Base-by-base conservation (phyloP, 2,113 vertebrate genomes). In the Alethe diademata region DNA sequence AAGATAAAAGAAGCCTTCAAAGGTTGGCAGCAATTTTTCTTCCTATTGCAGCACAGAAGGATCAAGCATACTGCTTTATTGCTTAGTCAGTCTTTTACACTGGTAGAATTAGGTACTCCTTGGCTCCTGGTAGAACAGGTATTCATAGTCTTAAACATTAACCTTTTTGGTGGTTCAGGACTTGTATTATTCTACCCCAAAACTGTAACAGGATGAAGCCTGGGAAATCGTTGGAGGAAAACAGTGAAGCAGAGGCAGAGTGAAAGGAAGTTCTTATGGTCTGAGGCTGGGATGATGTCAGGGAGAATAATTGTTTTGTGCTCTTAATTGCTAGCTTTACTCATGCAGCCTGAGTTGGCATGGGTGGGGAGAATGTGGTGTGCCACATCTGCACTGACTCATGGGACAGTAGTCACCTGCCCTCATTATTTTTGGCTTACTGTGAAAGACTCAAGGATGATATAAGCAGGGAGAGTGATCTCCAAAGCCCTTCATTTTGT, bases 231-330 rank as follows among this genome's bases (percentile, higher is more conserved):
- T 40, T 72, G 56, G 48, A 86, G 83, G 91, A 88, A 40, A 93
- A 67, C 35, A 57, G 58, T 2, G 4, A 81, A 43, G 61, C 81
- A 72, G 42, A 91, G 83, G 88, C 69, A 92, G 54, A 45, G 58
- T 29, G 2, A 95, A 78, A 92, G 92, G 89, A 95, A 96, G 76
- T 66, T 92, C 62, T 92, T 74, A 71, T 7, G 11, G 43, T 79
- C 75, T 78, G 90, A 90, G 66, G 28, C 70, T 82, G 40, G 18
- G 33, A 47, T 96, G 94, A 92, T 47, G 28, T 90, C 93, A 97
- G 88, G 90, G 95, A 91, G 66, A 88, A 42, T 91, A 84, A 92
- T 92, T 93, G 76, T 92, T 94, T 90, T 86, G n/a, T 90, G 14
- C 66, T 93, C 64, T 43, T 85, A 93, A 92, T 95, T 93, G 73